phyloP scores from a whole-genome alignment of 2,888 invertebrate species.

The Thecocarcelia acutangulata region DNA sequence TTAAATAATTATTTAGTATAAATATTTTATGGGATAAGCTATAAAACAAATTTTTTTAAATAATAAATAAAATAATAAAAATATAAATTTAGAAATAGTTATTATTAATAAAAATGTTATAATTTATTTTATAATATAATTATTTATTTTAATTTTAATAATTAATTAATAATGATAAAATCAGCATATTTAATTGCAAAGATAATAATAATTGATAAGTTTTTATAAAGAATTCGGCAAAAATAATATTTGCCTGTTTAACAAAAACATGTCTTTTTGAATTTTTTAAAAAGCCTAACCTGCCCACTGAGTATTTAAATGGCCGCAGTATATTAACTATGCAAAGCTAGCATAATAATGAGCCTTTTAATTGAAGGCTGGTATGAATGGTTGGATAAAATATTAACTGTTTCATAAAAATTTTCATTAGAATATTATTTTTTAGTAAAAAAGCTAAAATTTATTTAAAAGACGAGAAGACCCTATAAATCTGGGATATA shows the following conservation, averaged over 20 bases:
- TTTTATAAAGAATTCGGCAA: slow-evolving; percentile 86
- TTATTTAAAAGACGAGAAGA: slow-evolving; percentile 88
- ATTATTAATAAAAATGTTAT: slow-evolving; percentile 82
- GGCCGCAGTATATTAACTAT: slow-evolving; percentile 90
- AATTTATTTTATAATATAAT: slow-evolving; percentile 82
- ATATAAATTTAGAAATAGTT: slow-evolving; percentile 84
- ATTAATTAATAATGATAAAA: slow-evolving; percentile 84
- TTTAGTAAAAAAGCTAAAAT: slow-evolving; percentile 87
- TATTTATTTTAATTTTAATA: slow-evolving; percentile 80
- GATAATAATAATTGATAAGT: slow-evolving; percentile 76
- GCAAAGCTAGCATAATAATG: slow-evolving; percentile 91
- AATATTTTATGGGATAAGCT: slow-evolving; percentile 85
- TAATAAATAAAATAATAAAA: slow-evolving; percentile 77
- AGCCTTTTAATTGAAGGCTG: slow-evolving; percentile 90
- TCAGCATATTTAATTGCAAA: slow-evolving; percentile 82
- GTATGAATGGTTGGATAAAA: slow-evolving; percentile 89
- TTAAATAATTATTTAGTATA: slow-evolving; percentile 79
- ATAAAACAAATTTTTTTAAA: slow-evolving; percentile 84
- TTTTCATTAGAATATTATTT: slow-evolving; percentile 83
- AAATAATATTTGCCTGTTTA: slow-evolving; percentile 87
- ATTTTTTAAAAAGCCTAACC: slow-evolving; percentile 85
- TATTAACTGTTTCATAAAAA: slow-evolving; percentile 84
- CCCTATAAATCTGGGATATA: slow-evolving; percentile 90
- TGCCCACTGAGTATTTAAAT: slow-evolving; percentile 89
- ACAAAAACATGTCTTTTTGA: slow-evolving; percentile 89